Conservation (phyloP, 2,797 vertebrate genomes). For the Platalea minor region DNA sequence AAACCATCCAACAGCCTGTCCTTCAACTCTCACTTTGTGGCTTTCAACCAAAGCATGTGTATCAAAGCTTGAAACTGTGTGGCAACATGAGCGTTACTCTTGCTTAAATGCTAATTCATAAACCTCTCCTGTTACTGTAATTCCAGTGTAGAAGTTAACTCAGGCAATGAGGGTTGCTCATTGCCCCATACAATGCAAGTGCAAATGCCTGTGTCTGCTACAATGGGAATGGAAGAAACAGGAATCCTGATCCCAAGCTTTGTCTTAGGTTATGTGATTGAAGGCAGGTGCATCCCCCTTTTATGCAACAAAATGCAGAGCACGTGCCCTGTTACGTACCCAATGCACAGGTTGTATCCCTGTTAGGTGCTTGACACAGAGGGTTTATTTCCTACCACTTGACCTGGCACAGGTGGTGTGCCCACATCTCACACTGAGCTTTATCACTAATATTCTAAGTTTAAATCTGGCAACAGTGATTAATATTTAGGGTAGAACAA, state of each 20-base stretch:
- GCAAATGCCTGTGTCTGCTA: not conserved
- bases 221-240: not conserved
- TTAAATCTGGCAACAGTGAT: not conserved
- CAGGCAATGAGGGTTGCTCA: not conserved
- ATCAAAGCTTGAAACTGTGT: not conserved
- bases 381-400: not conserved
- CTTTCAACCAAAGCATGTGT: accelerated
- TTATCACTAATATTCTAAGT: not conserved
- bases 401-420: not conserved
- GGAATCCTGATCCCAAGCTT: not conserved
- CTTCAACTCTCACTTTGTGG: not conserved
- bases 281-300: not conserved
- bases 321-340: accelerated
- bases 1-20: not conserved
- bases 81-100: not conserved
- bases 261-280: not conserved
- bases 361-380: not conserved
- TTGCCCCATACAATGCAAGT: not conserved
- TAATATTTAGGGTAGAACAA: not conserved
- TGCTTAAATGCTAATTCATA: not conserved
- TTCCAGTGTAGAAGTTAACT: not conserved
- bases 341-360: too few relatives aligned
- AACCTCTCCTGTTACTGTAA: not conserved
- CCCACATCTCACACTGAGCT: not conserved
- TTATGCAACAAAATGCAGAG: not conserved